Conservation (phyloP, 1,140 invertebrate genomes). For the Carcinoscorpius rotundicauda region DNA sequence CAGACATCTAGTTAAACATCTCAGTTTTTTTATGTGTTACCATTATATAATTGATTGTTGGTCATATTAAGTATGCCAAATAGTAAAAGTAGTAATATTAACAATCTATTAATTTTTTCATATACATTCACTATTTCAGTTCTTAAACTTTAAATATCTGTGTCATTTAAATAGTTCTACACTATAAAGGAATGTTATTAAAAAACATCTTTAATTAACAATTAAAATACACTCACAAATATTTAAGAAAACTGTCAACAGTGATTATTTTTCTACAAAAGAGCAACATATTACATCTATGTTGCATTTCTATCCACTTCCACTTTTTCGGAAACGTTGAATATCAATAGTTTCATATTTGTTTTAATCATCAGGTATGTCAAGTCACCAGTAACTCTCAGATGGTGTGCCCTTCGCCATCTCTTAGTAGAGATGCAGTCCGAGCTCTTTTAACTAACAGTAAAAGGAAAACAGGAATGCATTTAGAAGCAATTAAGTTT, state of each 20-base stretch:
- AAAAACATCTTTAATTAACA: neutral
- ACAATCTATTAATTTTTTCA: too few species aligned
- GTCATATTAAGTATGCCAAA: too few species aligned
- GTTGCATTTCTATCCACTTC: neutral
- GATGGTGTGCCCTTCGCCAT: conserved; percentile 91
- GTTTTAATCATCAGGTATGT: conserved; percentile 39
- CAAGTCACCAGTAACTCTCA: conserved; percentile 69
- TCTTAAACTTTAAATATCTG: too few species aligned
- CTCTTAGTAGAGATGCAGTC: conserved; percentile 38
- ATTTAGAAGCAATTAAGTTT: conserved; percentile 18
- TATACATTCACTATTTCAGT: too few species aligned
- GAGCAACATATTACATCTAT: neutral
- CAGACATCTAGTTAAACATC: too few species aligned
- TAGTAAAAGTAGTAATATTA: too few species aligned
- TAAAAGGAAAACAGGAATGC: neutral
- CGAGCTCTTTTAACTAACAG: conserved; percentile 1
- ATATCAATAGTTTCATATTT: too few species aligned
- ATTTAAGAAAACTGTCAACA: neutral
- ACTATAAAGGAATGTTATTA: neutral
- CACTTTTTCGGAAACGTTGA: too few species aligned
- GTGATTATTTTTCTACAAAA: neutral
- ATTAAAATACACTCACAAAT: neutral
- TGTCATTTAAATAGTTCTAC: neutral
- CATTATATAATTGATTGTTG: too few species aligned
- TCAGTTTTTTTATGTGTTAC: too few species aligned